Evolutionary conservation across 2,888 invertebrate species (phyloP), one percentile per base, ranked within the genome.

Genomic region (Hypolimnas misippus): DNA sequence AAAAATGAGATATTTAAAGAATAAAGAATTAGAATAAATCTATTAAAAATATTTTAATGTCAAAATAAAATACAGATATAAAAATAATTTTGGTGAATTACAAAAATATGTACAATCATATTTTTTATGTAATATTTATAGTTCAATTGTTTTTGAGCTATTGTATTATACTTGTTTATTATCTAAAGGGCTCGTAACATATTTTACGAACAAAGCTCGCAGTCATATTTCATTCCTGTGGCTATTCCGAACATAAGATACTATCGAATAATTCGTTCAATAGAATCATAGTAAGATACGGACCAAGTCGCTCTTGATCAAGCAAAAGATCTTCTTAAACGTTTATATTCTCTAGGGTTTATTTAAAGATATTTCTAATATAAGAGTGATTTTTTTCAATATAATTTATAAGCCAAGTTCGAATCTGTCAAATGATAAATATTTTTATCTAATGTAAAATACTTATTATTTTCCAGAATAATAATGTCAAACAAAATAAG

Each of bases 141-240:
- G 14, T 7, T 35, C 19, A 29, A n/a, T 17, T 19, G 16, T n/a
- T 60, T 64, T 60, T 60, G 35, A 46, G 50, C 29, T 49, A 21
- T 50, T 25, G 21, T 44, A 54, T 54, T 53, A 58, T 50, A 40
- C 29, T 40, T 17, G 10, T 57, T 50, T 57, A 38, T 57, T 25
- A 50, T 33, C 35, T 50, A 35, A 25, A 57, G 38, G 38, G 17
- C 49, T 49, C 19, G 49, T 40, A 49, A 57, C 53, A 57, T 57
- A 44, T 54, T 85, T 83, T 81, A 82, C 84, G 81, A 82, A 82
- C 80, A 83, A 71, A 76, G 73, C 72, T 74, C 72, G 74, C 73
- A 66, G 76, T 77, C 76, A 84, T 86, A 84, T 83, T 85, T 87
- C 79, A 84, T 86, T 81, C 81, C 77, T 80, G 81, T 83, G 80